phyloP scores from a whole-genome alignment of 2,797 vertebrate species.

The Cynopterus sphinx region DNA sequence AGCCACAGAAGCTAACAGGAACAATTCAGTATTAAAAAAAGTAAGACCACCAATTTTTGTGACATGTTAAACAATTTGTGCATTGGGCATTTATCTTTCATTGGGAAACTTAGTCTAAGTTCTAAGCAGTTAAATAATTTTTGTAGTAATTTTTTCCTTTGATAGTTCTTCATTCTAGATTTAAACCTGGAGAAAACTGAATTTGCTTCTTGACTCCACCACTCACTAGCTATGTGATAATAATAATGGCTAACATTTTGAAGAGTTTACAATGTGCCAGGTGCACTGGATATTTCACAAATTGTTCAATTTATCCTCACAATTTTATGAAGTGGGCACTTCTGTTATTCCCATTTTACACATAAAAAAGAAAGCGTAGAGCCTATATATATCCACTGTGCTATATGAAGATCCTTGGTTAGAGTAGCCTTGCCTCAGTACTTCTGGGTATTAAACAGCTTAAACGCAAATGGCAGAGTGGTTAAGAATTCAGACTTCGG shows the following conservation, averaged over 20 bases:
- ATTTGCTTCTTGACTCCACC: background rate
- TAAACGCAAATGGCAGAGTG: background rate
- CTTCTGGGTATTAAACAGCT: background rate
- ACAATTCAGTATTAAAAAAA: constrained; percentile 18
- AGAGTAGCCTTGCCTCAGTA: background rate
- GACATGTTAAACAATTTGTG: background rate
- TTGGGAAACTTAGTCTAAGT: background rate
- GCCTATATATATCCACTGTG: background rate
- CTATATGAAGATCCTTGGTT: background rate
- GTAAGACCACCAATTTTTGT: background rate
- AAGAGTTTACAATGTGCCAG: background rate
- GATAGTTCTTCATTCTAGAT: background rate
- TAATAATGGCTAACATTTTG: background rate
- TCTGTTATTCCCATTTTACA: background rate
- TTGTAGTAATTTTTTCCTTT: background rate
- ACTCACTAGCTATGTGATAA: background rate
- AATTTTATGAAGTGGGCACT: background rate
- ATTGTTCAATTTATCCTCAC: background rate
- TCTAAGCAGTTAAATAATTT: constrained; percentile 33
- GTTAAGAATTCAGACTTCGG: background rate
- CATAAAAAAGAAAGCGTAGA: background rate
- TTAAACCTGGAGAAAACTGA: background rate
- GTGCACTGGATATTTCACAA: background rate
- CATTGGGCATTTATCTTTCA: background rate
- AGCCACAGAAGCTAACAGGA: background rate